Percentiles rank a stretch among this genome's conserved stretches.
Evolutionary conservation across 2,797 vertebrate species (phyloP).

Genomic region (Synaphobranchus kaupii): DNA sequence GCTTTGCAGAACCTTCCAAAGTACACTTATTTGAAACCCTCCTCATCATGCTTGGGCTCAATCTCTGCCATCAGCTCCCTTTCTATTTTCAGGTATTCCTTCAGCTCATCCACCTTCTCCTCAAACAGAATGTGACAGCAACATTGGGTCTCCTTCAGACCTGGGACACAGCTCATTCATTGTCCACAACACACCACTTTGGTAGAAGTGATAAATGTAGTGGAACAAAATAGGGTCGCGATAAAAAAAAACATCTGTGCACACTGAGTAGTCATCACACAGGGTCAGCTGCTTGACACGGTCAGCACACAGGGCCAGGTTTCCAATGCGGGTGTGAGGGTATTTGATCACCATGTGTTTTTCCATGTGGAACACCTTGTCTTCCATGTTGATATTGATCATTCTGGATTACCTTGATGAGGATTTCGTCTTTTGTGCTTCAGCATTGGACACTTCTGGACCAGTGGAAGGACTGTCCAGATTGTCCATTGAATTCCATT

Average conservation of each 20-base stretch:
- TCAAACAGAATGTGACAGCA: slow-evolving; percentile 88
- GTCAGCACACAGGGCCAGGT: slow-evolving; percentile 76
- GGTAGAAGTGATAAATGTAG: slow-evolving; percentile 88
- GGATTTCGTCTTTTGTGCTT: slow-evolving; percentile 24
- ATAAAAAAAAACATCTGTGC: slow-evolving; percentile 86
- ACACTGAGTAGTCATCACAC: slow-evolving; percentile 87
- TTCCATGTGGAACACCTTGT: slow-evolving; percentile 80
- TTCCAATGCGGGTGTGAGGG: slow-evolving; percentile 81
- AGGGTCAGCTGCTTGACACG: slow-evolving; percentile 76
- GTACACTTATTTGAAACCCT: slow-evolving; percentile 76
- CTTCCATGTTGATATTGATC: slow-evolving; percentile 84
- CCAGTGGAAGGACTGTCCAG: slow-evolving; percentile 51
- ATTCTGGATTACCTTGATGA: slow-evolving; percentile 57
- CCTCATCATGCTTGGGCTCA: slow-evolving; percentile 72
- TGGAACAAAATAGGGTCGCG: slow-evolving; percentile 85
- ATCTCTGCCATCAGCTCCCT: slow-evolving; percentile 84
- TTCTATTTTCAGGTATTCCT: slow-evolving; percentile 84
- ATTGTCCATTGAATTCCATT: slow-evolving; percentile 84
- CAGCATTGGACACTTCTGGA: slow-evolving; percentile 12
- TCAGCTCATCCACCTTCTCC: slow-evolving; percentile 85
- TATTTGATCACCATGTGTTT: slow-evolving; percentile 70
- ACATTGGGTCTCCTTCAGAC: slow-evolving; percentile 76
- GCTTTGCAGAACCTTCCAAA: slow-evolving; percentile 71
- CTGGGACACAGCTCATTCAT: slow-evolving; percentile 86
- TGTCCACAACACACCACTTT: slow-evolving; percentile 83